Evolutionary conservation across 1,140 invertebrate species (phyloP).

Genomic region (Diplogasteroides magnus): DNA sequence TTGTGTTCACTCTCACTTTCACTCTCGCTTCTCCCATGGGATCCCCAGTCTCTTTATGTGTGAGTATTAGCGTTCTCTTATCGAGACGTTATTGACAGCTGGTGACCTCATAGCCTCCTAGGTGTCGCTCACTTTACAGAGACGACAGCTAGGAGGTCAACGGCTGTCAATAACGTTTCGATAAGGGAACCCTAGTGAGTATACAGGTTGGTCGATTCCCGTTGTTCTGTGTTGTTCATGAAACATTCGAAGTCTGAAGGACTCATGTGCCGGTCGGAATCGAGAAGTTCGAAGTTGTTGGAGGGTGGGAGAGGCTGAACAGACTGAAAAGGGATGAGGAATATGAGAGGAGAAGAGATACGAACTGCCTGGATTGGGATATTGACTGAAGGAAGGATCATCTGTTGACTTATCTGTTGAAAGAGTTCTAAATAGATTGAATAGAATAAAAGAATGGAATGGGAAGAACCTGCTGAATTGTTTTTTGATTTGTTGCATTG

Average conservation of each 20-base stretch:
- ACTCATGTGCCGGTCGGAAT: background rate
- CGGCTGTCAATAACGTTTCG: no score
- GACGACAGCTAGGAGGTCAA: no score
- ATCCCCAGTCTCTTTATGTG: conserved; percentile 1
- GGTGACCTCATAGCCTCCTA: no score
- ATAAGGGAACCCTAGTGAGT: no score
- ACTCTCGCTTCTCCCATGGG: background rate
- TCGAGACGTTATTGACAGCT: no score
- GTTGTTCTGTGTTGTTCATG: background rate
- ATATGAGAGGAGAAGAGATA: background rate
- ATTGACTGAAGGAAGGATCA: background rate
- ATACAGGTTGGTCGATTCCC: background rate
- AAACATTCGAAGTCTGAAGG: background rate
- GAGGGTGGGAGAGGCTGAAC: background rate
- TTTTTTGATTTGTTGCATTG: background rate
- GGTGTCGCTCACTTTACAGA: no score
- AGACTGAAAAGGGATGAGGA: no score
- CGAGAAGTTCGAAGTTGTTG: background rate
- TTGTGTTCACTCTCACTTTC: background rate
- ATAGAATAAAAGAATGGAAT: background rate
- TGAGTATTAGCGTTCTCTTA: no score
- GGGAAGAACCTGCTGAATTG: background rate
- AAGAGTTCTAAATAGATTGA: background rate
- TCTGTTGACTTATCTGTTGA: background rate
- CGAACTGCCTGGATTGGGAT: no score